A percentile compares a stretch with the other conserved stretches of the same genome.
Conservation (phyloP, 2,888 invertebrate species). For the Eristalis intricaria region DNA sequence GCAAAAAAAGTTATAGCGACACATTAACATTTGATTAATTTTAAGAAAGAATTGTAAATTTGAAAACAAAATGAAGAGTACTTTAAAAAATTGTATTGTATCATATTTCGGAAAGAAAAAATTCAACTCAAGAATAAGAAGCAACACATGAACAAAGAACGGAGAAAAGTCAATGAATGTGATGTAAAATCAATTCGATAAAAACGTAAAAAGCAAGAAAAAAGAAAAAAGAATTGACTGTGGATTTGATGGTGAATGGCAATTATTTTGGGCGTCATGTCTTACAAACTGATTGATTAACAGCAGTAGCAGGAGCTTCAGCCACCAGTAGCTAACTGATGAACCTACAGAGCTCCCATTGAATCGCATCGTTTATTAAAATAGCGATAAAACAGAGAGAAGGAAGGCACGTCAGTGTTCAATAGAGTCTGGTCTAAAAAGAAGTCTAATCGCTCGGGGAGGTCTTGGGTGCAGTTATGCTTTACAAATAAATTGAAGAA, state of each 20-base stretch:
- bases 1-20: constrained; percentile 77
- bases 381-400: too few relatives aligned
- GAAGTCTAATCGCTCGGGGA: too few relatives aligned
- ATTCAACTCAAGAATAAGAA: constrained; percentile 36
- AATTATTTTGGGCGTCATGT: background rate
- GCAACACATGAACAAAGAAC: background rate
- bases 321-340: too few relatives aligned
- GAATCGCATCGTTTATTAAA: too few relatives aligned
- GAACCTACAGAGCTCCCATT: too few relatives aligned
- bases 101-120: background rate
- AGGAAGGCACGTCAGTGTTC: too few relatives aligned
- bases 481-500: too few relatives aligned
- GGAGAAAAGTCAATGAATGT: background rate
- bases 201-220: background rate
- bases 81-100: background rate
- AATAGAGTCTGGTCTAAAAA: too few relatives aligned
- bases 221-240: background rate
- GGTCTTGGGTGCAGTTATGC: too few relatives aligned
- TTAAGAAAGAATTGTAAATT: constrained; percentile 49
- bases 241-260: background rate
- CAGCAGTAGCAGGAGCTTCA: too few relatives aligned
- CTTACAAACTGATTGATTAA: too few relatives aligned
- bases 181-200: background rate
- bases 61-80: constrained; percentile 24
- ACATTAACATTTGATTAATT: constrained; percentile 75